A percentile compares a stretch with the other conserved stretches of the same genome.
phyloP scores from a whole-genome alignment of 2,888 invertebrate species.

The Apamea sordens region DNA sequence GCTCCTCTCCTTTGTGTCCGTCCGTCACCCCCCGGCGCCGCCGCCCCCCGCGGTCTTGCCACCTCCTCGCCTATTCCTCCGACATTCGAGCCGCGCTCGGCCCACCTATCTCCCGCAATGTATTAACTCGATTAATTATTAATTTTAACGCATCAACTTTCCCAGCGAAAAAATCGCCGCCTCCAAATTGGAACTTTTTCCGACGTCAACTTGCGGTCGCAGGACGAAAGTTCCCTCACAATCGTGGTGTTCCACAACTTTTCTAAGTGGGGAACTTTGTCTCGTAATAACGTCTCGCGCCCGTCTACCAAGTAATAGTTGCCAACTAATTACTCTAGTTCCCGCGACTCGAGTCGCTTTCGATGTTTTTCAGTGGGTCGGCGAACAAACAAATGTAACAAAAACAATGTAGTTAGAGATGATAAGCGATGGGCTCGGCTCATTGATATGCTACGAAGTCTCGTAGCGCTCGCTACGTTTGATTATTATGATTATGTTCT shows the following conservation, averaged over 20 bases:
- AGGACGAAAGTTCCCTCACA: slow-evolving; percentile 66
- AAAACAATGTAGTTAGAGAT: slow-evolving; percentile 59
- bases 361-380: slow-evolving; percentile 65
- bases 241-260: slow-evolving; percentile 75
- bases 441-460: slow-evolving; percentile 73
- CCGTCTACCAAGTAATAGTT: slow-evolving; percentile 78
- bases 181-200: slow-evolving; percentile 70
- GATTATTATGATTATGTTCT: slow-evolving; percentile 65
- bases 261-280: slow-evolving; percentile 78
- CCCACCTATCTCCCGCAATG: slow-evolving; percentile 83
- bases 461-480: slow-evolving; percentile 75
- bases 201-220: slow-evolving; percentile 49
- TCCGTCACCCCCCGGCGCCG: slow-evolving; percentile 80
- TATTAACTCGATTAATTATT: slow-evolving; percentile 86
- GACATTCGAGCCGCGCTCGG: slow-evolving; percentile 74
- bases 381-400: slow-evolving; percentile 51
- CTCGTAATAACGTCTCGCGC: slow-evolving; percentile 80
- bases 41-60: slow-evolving; percentile 74
- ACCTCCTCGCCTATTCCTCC: slow-evolving; percentile 75
- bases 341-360: slow-evolving; percentile 61
- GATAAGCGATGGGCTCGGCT: slow-evolving; percentile 58
- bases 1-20: slow-evolving; percentile 90
- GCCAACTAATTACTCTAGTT: slow-evolving; percentile 72
- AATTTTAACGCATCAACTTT: slow-evolving; percentile 78
- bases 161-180: slow-evolving; percentile 66